Conservation (phyloP, 2,888 invertebrate genomes). For the Cinara cedri region DNA sequence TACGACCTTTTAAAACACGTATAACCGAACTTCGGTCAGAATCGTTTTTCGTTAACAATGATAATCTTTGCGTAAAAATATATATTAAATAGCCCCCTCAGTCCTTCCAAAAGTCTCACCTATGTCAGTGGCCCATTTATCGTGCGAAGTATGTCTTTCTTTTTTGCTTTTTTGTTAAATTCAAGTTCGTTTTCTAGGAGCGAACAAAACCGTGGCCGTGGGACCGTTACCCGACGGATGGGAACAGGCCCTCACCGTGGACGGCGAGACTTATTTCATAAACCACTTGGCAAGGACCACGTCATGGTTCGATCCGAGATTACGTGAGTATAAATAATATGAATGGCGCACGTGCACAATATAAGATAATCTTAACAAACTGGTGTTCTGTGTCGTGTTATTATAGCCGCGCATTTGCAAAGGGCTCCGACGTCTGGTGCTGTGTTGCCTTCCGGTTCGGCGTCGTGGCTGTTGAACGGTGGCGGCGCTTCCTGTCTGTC, state of each 20-base stretch:
- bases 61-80: too few species aligned
- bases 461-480: constrained; percentile 65
- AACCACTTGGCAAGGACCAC: constrained; percentile 93
- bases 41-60: too few species aligned
- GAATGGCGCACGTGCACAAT: too few species aligned
- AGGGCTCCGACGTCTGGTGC: constrained; percentile 68
- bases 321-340: constrained; percentile 93
- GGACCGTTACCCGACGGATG: constrained; percentile 85
- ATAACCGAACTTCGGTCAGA: too few species aligned
- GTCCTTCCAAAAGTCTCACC: neutral
- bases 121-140: neutral
- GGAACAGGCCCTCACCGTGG: constrained; percentile 84
- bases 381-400: constrained; percentile 58
- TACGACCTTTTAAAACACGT: too few species aligned
- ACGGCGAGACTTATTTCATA: constrained; percentile 87
- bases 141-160: too few species aligned
- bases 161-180: constrained; percentile 7
- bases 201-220: constrained; percentile 62
- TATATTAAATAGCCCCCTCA: too few species aligned
- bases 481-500: constrained; percentile 70
- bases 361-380: too few species aligned
- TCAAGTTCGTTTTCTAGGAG: neutral
- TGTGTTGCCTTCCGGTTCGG: constrained; percentile 66
- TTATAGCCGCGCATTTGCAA: constrained; percentile 68
- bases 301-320: constrained; percentile 97